Conservation (phyloP, 2,888 invertebrate species). For the Trissoscelio sp. region DNA sequence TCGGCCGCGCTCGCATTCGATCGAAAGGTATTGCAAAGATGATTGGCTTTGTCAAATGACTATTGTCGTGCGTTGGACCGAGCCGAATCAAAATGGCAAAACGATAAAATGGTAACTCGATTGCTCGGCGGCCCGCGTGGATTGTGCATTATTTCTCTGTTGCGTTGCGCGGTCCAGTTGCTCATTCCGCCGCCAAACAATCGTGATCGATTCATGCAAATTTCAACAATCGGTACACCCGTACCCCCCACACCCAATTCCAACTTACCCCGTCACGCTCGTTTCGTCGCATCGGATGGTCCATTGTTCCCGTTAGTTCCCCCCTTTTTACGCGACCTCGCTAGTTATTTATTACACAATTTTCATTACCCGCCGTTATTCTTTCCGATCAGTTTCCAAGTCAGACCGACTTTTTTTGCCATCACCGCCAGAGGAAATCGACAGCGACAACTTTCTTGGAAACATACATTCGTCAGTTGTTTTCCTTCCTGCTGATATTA, state of each 20-base stretch:
- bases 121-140: conserved; percentile 78
- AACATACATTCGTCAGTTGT: conserved; percentile 57
- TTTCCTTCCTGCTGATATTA: conserved; percentile 45
- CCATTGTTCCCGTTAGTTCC: conserved; percentile 77
- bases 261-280: conserved; percentile 72
- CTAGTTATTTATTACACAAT: conserved; percentile 45
- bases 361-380: conserved; percentile 44
- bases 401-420: conserved; percentile 52
- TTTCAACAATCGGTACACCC: conserved; percentile 81
- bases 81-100: conserved; percentile 82
- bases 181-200: conserved; percentile 79
- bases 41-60: conserved; percentile 79
- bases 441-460: conserved; percentile 73
- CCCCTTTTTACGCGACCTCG: conserved; percentile 64
- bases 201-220: conserved; percentile 83
- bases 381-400: conserved; percentile 43
- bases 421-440: conserved; percentile 58
- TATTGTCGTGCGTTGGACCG: conserved; percentile 81
- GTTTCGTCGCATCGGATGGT: conserved; percentile 76
- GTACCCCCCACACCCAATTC: conserved; percentile 66
- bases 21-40: conserved; percentile 74
- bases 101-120: conserved; percentile 80
- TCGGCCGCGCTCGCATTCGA: conserved; percentile 56
- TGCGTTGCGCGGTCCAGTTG: conserved; percentile 73
- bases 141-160: conserved; percentile 81